Evolutionary conservation across 2,888 invertebrate species (phyloP), one percentile per base, ranked within the genome.

Genomic region (Sphaerophoria taeniata): DNA sequence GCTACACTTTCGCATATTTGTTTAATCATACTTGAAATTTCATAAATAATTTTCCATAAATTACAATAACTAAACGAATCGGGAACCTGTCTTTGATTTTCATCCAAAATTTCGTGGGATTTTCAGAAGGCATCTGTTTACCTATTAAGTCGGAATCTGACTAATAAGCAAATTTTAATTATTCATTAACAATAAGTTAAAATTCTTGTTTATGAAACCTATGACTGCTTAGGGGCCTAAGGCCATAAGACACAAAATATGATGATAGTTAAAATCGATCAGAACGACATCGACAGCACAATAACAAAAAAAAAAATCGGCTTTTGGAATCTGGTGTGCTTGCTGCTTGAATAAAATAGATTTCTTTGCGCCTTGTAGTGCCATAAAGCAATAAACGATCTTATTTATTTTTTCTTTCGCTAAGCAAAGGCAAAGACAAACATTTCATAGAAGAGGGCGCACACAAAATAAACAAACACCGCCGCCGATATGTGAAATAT

Each of bases 61-160:
- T 49, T 65, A 36, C 51, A 39, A 39, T 7, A 39, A 60, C 6
- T 7, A 5, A 43, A 60, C 16, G 11, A 39, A 24, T 24, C 9
- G 43, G 24, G 31, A 51, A 24, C 3, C 16, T 3, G 16, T 39
- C 36, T 36, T 16, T 58, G 6, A 3, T 55, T 33, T 1, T 61
- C 3, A 16, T 36, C 14, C 33, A 34, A 34, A 14, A n/a, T 14
- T 31, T 61, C 77, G 77, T 82, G 77, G 72, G 82, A 82, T 72
- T 14, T 56, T 72, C 12, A 7, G 0, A 43, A 72, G 56, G 31
- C 77, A 73, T 82, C 82, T 49, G 67, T 73, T 82, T 77, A 4
- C 14, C 3, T 33, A 72, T 61, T 47, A 43, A 14, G 24, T 24
- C 24, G 9, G 12, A 9, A 4, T 43, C 36, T 63, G 55, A 76